phyloP scores from a whole-genome alignment of 2,113 vertebrate genomes.

The Cinclus mexicanus region DNA sequence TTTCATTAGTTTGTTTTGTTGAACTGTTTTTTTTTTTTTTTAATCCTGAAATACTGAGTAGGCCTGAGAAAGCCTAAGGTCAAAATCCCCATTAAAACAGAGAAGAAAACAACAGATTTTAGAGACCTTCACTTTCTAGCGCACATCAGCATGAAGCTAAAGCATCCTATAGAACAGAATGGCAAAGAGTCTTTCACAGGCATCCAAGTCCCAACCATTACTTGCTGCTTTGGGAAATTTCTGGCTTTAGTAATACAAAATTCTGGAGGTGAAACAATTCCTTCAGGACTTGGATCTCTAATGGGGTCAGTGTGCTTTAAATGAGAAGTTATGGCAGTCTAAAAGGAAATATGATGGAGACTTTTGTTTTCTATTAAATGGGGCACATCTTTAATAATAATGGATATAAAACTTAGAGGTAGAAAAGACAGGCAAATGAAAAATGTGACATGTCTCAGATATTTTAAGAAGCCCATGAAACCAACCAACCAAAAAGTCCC shows the following conservation, averaged over 20 bases:
- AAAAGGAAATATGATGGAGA: background rate
- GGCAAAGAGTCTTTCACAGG: background rate
- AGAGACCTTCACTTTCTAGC: background rate
- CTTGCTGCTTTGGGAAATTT: background rate
- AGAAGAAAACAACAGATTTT: background rate
- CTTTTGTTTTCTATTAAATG: background rate
- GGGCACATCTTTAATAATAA: background rate
- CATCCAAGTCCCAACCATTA: background rate
- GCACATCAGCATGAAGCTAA: background rate
- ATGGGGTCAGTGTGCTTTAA: background rate
- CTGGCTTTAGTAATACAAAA: background rate
- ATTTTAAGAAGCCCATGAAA: rapidly evolving
- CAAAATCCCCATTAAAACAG: background rate
- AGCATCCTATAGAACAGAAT: background rate
- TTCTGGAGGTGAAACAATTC: slow-evolving; percentile 1
- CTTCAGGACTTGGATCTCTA: background rate
- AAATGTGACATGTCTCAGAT: background rate
- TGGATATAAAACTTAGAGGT: background rate
- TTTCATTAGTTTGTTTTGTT: background rate
- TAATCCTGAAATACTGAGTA: background rate
- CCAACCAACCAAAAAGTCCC: background rate
- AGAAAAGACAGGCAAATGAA: background rate
- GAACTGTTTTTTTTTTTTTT: background rate
- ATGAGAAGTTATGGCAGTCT: background rate
- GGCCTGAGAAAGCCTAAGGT: background rate